Base-by-base conservation (phyloP, 2,113 vertebrate species). In the Podarcis raffonei region DNA sequence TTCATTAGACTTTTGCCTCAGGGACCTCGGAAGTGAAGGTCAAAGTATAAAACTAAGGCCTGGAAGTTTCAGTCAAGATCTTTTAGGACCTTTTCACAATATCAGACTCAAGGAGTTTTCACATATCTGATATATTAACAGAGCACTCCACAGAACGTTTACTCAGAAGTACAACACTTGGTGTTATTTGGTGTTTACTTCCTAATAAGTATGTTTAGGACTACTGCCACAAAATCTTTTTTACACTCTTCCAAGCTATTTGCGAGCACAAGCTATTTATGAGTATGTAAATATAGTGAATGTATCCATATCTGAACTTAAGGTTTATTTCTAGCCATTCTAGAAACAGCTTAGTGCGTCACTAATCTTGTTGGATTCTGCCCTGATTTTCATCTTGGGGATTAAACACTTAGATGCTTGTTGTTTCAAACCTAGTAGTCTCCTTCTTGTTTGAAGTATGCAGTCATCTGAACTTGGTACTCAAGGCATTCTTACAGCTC, bases 1-100 rank as follows among this genome's bases (percentile, higher is more conserved):
- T 87, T 42, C 53, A 74, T 87, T 87, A 82, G 86, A 25, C 30
- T 39, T 74, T 75, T 75, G 86, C 78, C 32, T 76, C 71, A 88
- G 80, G 87, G 87, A 82, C 57, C 30, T 25, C 2, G 57, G 71
- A 20, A 39, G 35, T 48, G 35, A 74, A 42, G 65, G 79, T 74
- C 37, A 42, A 83, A 62, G n/a, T 57, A 87, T 37, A 71, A 69
- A 69, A 71, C 32, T 39, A 62, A 87, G 68, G 69, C 68, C 32
- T 42, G 62, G 20, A 77, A 77, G 15, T 87, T 53, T 80, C 42
- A 53, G 65, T 22, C 53, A n/a, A 83, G 71, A 20, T 76, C 59
- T 32, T 74, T 82, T 72, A 68, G 39, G 35, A 37, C 8, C 13
- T 16, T 65, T 87, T 16, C 16, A n/a, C 18, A 74, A 72, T 25